phyloP scores from a whole-genome alignment of 2,888 invertebrate genomes.

The Globia sparganii region DNA sequence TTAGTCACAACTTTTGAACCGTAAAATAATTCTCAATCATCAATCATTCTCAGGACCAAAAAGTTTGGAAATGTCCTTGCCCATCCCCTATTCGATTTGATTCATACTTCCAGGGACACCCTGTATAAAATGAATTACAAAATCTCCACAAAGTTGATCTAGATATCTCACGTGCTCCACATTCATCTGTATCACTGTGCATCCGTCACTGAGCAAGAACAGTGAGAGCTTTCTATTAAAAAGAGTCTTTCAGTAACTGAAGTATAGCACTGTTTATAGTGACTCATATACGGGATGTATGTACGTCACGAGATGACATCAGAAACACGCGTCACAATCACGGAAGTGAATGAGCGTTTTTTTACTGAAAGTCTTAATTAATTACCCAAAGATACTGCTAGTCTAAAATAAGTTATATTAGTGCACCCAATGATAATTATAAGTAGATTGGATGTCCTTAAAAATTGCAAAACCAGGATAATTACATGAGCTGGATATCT shows the following conservation, averaged over 20 bases:
- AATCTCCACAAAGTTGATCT: background rate
- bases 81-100: too few species aligned
- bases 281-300: background rate
- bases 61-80: too few species aligned
- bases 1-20: too few species aligned
- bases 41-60: too few species aligned
- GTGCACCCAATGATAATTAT: background rate
- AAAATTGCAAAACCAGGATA: background rate
- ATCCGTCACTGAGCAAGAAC: slow-evolving; percentile 4
- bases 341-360: background rate
- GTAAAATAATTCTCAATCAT: too few species aligned
- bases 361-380: background rate
- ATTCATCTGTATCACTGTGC: slow-evolving; percentile 15
- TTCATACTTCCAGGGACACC: too few species aligned
- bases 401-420: background rate
- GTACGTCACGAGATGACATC: slow-evolving; percentile 2
- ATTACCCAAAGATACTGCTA: background rate
- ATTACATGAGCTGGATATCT: background rate
- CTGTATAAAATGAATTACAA: background rate
- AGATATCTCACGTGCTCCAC: slow-evolving; percentile 10
- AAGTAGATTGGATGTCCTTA: background rate
- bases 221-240: slow-evolving; percentile 21
- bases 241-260: background rate
- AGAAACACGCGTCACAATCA: background rate
- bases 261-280: background rate